These are phyloP conservation scores for Verasper variegatus DNA, from an alignment of 2,113 vertebrate species.

Conservation along the genomic window DNA sequence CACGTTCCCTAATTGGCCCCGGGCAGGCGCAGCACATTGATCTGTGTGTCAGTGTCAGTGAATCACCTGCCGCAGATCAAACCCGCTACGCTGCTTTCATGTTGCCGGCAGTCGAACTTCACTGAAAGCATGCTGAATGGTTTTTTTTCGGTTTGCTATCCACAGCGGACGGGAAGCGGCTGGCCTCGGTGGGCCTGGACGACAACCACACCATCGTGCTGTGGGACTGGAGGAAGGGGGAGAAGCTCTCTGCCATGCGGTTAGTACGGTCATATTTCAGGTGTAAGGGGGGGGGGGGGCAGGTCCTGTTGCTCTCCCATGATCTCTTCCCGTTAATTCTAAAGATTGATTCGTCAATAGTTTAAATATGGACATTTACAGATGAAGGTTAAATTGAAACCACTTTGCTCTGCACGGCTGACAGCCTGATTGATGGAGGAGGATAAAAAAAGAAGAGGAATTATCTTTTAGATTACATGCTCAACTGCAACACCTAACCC, in stretches of 20 bases:
- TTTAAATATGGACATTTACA: constrained; percentile 69
- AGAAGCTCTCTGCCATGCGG: constrained; percentile 94
- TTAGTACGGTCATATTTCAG: constrained; percentile 66
- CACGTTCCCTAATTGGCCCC: constrained; percentile 62
- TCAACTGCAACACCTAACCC: constrained; percentile 43
- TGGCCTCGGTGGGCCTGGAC: constrained; percentile 95
- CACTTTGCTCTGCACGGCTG: constrained; percentile 35
- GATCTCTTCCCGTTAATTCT: no score
- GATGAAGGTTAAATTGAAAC: constrained; percentile 65
- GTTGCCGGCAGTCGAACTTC: constrained; percentile 47
- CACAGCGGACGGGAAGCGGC: constrained; percentile 94
- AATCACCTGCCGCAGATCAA: constrained; percentile 64
- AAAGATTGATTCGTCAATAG: constrained; percentile 26
- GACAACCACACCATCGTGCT: constrained; percentile 94
- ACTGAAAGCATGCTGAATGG: constrained; percentile 29
- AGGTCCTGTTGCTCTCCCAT: no score
- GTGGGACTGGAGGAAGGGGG: constrained; percentile 99
- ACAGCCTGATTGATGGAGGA: constrained; percentile 58
- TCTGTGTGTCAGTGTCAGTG: constrained; percentile 57
- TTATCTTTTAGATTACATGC: constrained; percentile 52
- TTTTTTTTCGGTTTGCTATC: constrained; percentile 43
- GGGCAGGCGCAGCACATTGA: constrained; percentile 34
- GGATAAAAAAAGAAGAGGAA: constrained; percentile 39
- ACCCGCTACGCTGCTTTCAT: constrained; percentile 48
- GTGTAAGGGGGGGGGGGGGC: no score